phyloP scores from a whole-genome alignment of 2,888 invertebrate genomes.

The Diabrotica balteata region DNA sequence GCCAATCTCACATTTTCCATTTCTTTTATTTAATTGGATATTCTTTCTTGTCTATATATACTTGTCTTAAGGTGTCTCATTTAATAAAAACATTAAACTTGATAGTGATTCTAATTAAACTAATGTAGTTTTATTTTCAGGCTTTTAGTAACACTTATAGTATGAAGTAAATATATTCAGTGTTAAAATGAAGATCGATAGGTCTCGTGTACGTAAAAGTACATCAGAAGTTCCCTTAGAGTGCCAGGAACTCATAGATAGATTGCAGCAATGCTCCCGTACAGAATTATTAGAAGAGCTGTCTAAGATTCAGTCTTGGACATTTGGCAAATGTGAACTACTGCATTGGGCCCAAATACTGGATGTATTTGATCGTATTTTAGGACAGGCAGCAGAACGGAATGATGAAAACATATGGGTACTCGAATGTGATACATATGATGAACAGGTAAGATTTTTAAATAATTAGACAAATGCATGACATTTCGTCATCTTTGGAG shows the following conservation, averaged over 20 bases:
- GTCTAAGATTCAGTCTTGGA: constrained; percentile 79
- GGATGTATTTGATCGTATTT: constrained; percentile 76
- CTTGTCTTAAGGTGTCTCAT: too few relatives aligned
- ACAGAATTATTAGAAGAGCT: constrained; percentile 73
- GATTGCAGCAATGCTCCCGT: constrained; percentile 71
- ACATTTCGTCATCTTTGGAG: too few relatives aligned
- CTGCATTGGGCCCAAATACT: constrained; percentile 87
- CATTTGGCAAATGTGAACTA: constrained; percentile 85
- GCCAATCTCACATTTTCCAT: constrained; percentile 5
- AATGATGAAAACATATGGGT: constrained; percentile 71
- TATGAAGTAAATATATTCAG: too few relatives aligned
- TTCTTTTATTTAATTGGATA: too few relatives aligned
- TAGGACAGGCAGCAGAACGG: constrained; percentile 75
- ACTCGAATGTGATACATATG: constrained; percentile 73
- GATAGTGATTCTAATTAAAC: too few relatives aligned
- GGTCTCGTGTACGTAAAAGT: constrained; percentile 80
- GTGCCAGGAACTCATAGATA: constrained; percentile 78
- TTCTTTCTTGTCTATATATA: too few relatives aligned
- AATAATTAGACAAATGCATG: neutral
- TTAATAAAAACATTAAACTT: too few relatives aligned
- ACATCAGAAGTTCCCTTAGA: constrained; percentile 83
- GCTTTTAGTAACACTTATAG: too few relatives aligned
- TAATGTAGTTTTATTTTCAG: too few relatives aligned
- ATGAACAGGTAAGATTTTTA: constrained; percentile 40
- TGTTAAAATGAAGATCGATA: constrained; percentile 78